phyloP scores from a whole-genome alignment of 2,888 invertebrate species.

The Brenthis daphne region DNA sequence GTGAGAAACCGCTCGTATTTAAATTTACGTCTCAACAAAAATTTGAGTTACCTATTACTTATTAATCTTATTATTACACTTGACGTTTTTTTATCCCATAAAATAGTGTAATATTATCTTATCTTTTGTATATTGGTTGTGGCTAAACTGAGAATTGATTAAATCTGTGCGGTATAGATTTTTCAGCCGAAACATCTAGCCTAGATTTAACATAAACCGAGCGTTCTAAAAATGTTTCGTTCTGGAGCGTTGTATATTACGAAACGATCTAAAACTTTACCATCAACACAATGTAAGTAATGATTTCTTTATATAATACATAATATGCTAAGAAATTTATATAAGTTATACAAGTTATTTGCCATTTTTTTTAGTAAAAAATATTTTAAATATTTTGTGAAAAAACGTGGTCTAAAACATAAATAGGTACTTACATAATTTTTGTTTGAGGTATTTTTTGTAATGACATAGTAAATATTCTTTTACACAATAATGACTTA shows the following conservation, averaged over 20 bases:
- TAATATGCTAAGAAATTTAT: not conserved
- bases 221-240: slow-evolving; percentile 26
- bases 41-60: not conserved
- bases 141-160: slow-evolving; percentile 8
- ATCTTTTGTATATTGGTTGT: slow-evolving; percentile 6
- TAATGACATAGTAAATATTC: too few species aligned
- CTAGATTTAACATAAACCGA: not conserved
- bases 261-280: slow-evolving; percentile 15
- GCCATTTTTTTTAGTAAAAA: too few species aligned
- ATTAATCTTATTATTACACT: not conserved
- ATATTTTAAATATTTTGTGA: too few species aligned
- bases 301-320: not conserved
- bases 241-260: slow-evolving; percentile 15
- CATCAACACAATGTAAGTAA: slow-evolving; percentile 21
- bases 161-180: slow-evolving; percentile 16
- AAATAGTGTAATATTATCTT: slow-evolving; percentile 5
- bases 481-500: too few species aligned
- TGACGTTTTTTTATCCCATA: too few species aligned
- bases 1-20: slow-evolving; percentile 1
- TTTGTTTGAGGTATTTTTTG: too few species aligned
- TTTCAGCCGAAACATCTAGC: slow-evolving; percentile 1
- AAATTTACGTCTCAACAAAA: not conserved
- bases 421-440: too few species aligned
- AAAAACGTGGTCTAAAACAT: too few species aligned
- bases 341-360: not conserved